Evolutionary conservation across 2,888 invertebrate species (phyloP).

Genomic region (Tyria jacobaeae): DNA sequence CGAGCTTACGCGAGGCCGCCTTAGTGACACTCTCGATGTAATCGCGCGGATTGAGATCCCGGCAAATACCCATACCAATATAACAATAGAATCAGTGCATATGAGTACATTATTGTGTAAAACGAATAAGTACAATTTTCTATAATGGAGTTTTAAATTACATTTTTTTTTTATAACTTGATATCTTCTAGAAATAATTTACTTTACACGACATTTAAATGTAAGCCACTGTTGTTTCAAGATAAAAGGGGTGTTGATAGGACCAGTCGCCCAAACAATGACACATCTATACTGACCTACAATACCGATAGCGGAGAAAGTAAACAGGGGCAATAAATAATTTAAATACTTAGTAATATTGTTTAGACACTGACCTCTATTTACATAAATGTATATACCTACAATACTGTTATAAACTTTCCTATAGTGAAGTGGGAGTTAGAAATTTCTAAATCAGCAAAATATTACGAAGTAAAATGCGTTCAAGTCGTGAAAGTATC

Average conservation of each 20-base stretch:
- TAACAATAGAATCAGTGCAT: no score
- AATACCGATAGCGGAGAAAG: slow-evolving; percentile 79
- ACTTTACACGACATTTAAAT: slow-evolving; percentile 1
- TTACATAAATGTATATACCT: slow-evolving; percentile 11
- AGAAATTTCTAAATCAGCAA: slow-evolving; percentile 21
- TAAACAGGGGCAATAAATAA: slow-evolving; percentile 79
- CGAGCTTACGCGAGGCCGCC: no score
- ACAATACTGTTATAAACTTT: slow-evolving; percentile 13
- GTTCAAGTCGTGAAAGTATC: slow-evolving; percentile 62
- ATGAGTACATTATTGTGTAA: no score
- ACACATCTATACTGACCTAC: slow-evolving; percentile 73
- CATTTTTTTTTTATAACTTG: no score
- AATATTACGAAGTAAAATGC: slow-evolving; percentile 34
- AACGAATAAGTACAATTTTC: no score
- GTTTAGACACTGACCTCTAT: slow-evolving; percentile 79
- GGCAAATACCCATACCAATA: no score
- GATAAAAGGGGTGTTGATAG: slow-evolving; percentile 57
- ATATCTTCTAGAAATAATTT: neutral
- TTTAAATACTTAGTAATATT: slow-evolving; percentile 69
- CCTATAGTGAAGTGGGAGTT: neutral
- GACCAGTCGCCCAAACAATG: slow-evolving; percentile 67
- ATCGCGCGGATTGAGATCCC: no score
- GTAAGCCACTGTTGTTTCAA: slow-evolving; percentile 18
- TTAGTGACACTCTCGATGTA: no score
- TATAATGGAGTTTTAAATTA: no score